phyloP scores from a whole-genome alignment of 1,140 invertebrate genomes.

The Ostrea edulis region DNA sequence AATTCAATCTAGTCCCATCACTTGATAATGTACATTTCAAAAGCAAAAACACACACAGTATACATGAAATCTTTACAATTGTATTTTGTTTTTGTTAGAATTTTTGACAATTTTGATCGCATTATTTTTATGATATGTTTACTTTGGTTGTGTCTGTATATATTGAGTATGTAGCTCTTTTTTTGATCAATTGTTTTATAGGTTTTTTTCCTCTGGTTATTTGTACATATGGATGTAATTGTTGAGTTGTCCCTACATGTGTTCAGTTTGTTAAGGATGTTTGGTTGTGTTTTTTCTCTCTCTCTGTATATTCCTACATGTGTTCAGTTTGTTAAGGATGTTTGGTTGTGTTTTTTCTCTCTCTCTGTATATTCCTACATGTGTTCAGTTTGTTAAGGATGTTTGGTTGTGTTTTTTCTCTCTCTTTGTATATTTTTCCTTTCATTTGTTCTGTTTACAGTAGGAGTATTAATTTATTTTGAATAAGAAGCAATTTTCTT shows the following conservation, averaged over 20 bases:
- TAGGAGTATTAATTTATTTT: not conserved
- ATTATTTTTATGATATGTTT: conserved; percentile 18
- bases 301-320: too few relatives aligned
- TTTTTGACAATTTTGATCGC: conserved; percentile 4
- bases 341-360: not conserved
- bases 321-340: conserved; percentile 17
- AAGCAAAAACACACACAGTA: not conserved
- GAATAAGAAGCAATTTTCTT: conserved; percentile 5
- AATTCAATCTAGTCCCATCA: conserved; percentile 25
- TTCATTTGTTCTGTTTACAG: not conserved
- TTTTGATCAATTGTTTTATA: not conserved
- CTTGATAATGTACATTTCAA: conserved; percentile 3
- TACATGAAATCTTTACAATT: not conserved
- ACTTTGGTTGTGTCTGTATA: conserved; percentile 32
- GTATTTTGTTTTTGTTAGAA: not conserved
- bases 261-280: conserved; percentile 7
- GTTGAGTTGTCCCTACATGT: conserved; percentile 12
- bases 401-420: not conserved
- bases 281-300: too few relatives aligned
- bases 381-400: conserved; percentile 17
- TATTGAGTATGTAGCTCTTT: conserved; percentile 4
- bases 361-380: too few relatives aligned
- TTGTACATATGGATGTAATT: conserved; percentile 14
- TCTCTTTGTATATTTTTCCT: not conserved
- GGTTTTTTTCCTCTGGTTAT: not conserved